Evolutionary conservation across 2,888 invertebrate genomes (phyloP).

Genomic region (Drosophila heteroneura): DNA sequence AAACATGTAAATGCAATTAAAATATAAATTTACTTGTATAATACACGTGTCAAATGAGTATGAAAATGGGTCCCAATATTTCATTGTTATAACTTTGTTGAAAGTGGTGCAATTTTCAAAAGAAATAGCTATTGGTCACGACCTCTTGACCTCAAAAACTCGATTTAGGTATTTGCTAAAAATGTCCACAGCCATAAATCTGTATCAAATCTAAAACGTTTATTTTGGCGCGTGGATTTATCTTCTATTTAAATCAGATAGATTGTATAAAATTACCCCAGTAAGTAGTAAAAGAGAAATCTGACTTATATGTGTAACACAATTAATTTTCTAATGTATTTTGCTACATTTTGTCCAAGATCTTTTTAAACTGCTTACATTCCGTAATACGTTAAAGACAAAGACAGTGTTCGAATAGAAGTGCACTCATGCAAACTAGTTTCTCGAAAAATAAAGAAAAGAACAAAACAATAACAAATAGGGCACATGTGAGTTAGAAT

Average conservation of each 20-base stretch:
- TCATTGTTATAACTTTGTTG: neutral
- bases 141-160: neutral
- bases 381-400: neutral
- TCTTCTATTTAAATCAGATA: neutral
- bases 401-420: neutral
- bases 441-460: neutral
- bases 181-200: neutral
- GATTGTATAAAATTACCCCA: neutral
- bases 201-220: neutral
- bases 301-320: neutral
- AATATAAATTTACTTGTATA: neutral
- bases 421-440: neutral
- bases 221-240: neutral
- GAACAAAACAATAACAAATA: neutral
- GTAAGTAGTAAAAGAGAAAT: neutral
- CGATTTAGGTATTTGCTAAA: neutral
- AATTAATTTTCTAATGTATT: neutral
- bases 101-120: neutral
- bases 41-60: neutral
- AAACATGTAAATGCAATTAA: neutral
- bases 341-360: neutral
- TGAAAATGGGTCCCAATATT: neutral
- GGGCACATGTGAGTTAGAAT: neutral
- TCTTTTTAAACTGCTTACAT: neutral
- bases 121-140: neutral